Conservation (phyloP, 1,140 invertebrate species). For the Philaenus spumarius region DNA sequence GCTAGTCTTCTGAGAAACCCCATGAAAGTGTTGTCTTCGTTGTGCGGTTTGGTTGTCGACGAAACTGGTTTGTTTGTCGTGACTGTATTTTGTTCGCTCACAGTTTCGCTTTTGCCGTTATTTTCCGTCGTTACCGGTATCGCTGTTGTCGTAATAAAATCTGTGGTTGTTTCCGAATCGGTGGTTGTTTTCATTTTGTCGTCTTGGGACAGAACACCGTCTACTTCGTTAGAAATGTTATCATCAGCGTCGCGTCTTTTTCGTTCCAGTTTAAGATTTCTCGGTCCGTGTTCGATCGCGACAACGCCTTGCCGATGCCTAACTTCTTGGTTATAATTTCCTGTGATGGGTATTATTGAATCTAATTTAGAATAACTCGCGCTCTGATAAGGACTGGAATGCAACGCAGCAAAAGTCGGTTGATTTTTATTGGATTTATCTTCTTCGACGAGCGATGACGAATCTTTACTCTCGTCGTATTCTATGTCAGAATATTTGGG, state of each 20-base stretch:
- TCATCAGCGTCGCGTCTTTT: slow-evolving; percentile 18
- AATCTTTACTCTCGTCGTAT: slow-evolving; percentile 6
- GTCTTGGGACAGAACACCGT: slow-evolving; percentile 27
- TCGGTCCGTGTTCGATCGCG: slow-evolving; percentile 45
- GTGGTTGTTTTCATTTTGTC: slow-evolving; percentile 9
- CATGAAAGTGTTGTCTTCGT: slow-evolving; percentile 39
- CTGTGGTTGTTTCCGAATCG: slow-evolving; percentile 7
- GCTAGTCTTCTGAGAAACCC: slow-evolving; percentile 42
- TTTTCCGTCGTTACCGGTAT: slow-evolving; percentile 24
- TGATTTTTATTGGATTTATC: slow-evolving; percentile 27
- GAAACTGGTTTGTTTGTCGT: background rate
- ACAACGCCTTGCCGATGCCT: slow-evolving; percentile 32
- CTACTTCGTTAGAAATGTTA: slow-evolving; percentile 24
- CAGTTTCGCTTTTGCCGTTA: slow-evolving; percentile 27
- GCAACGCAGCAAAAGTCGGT: slow-evolving; percentile 24
- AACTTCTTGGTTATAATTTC: slow-evolving; percentile 23
- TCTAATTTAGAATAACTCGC: slow-evolving; percentile 10
- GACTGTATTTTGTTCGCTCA: slow-evolving; percentile 27
- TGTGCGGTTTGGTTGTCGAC: slow-evolving; percentile 17
- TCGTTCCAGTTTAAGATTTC: slow-evolving; percentile 36
- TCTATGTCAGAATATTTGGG: background rate
- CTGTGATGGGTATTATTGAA: slow-evolving; percentile 14
- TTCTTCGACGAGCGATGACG: slow-evolving; percentile 10
- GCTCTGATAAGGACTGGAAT: background rate
- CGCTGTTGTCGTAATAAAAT: slow-evolving; percentile 17